These are phyloP conservation scores for Phalloptychus januarius DNA, from an alignment of 2,797 vertebrate genomes.

Conservation along the genomic window DNA sequence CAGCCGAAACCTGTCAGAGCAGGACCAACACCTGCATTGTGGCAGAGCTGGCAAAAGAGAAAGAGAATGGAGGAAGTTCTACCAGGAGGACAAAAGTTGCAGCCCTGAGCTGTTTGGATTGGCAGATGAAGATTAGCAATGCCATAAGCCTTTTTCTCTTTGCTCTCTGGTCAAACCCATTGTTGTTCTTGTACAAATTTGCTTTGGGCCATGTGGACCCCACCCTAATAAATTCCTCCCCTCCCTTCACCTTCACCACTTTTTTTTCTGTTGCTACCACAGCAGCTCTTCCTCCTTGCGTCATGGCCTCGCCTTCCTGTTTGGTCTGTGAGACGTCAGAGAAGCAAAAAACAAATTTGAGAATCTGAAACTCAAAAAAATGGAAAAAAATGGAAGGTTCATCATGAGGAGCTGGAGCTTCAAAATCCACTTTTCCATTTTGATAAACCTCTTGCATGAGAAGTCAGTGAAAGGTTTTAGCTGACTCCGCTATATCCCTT, in stretches of 20 bases:
- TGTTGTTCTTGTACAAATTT: slow-evolving; percentile 80
- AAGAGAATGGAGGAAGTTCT: slow-evolving; percentile 68
- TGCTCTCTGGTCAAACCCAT: slow-evolving; percentile 63
- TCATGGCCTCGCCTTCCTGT: neutral
- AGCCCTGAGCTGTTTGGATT: slow-evolving; percentile 79
- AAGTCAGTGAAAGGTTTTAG: neutral
- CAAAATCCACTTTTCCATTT: neutral
- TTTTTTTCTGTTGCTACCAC: neutral
- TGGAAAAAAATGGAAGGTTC: neutral
- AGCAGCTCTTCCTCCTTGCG: neutral
- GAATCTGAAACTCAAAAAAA: neutral
- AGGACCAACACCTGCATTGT: slow-evolving; percentile 75
- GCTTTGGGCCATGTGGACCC: slow-evolving; percentile 67
- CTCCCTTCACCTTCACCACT: slow-evolving; percentile 26
- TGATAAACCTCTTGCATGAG: neutral
- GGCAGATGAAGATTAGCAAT: slow-evolving; percentile 66
- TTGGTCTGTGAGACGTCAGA: neutral
- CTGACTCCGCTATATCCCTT: neutral
- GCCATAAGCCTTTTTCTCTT: slow-evolving; percentile 69
- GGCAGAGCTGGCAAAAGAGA: slow-evolving; percentile 58
- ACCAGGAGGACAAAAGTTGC: slow-evolving; percentile 65
- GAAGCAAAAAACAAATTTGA: neutral
- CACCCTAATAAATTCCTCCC: slow-evolving; percentile 65
- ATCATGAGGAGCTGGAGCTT: neutral
- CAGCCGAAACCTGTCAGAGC: slow-evolving; percentile 68